phyloP scores from a whole-genome alignment of 2,113 vertebrate genomes.

The Entomyzon cyanotis region DNA sequence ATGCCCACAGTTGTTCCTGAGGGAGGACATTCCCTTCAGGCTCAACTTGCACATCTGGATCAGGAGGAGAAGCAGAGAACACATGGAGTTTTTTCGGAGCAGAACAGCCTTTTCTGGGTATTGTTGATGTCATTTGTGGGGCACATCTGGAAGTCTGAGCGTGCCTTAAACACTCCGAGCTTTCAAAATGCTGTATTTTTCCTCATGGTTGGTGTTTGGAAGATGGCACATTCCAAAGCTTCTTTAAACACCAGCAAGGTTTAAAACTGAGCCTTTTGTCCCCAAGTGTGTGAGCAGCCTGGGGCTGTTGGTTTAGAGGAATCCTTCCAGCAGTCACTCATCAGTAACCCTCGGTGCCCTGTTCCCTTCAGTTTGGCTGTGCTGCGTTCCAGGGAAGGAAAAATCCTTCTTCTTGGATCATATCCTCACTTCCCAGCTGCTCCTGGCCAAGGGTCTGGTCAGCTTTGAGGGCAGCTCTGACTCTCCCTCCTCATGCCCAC shows the following conservation, averaged over 20 bases:
- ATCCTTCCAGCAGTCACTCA: not conserved
- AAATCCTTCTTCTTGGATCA: not conserved
- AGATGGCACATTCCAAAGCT: not conserved
- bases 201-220: not conserved
- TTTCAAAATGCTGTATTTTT: not conserved
- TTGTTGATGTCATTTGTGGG: not conserved
- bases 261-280: not conserved
- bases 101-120: not conserved
- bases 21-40: not conserved
- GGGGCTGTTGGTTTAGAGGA: not conserved
- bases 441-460: not conserved
- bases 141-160: not conserved
- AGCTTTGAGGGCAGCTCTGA: not conserved
- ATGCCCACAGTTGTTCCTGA: rapidly evolving
- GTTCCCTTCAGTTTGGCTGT: not conserved
- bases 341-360: not conserved
- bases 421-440: not conserved
- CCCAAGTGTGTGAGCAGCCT: not conserved
- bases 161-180: not conserved
- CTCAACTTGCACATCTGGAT: not conserved
- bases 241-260: not conserved
- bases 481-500: not conserved
- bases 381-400: not conserved
- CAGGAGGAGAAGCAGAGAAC: not conserved
- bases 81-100: not conserved